These are phyloP conservation scores for Anoplopoma fimbria DNA, from an alignment of 2,113 vertebrate genomes.

Conservation along the genomic window DNA sequence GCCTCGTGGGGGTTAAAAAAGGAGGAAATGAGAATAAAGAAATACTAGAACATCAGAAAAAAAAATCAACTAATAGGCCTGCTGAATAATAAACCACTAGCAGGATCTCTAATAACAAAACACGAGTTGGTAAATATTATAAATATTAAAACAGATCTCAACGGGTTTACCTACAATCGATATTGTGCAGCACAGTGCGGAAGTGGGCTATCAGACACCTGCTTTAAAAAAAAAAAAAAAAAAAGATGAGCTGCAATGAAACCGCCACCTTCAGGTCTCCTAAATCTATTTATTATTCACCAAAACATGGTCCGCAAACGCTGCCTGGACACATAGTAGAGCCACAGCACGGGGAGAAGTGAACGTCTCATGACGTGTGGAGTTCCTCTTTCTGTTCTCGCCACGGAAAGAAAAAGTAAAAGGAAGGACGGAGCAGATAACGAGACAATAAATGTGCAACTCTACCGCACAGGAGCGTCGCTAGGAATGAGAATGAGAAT, in stretches of 20 bases:
- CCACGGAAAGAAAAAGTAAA: not conserved
- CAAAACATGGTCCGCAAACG: not conserved
- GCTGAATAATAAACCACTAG: not conserved
- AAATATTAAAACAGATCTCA: not conserved
- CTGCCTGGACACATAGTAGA: not conserved
- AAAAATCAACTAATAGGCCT: not conserved
- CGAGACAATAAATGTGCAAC: not conserved
- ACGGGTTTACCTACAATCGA: not conserved
- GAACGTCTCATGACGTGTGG: not conserved
- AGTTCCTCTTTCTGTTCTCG: conserved; percentile 37
- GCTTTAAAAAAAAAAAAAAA: too few relatives aligned
- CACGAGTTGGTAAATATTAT: not conserved
- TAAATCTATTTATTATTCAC: not conserved
- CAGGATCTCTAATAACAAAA: not conserved
- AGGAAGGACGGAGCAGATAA: not conserved
- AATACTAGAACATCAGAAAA: not conserved
- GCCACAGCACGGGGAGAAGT: not conserved
- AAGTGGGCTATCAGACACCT: conserved; percentile 76
- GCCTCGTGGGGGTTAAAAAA: not conserved
- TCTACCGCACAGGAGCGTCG: not conserved
- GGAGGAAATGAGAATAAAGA: not conserved
- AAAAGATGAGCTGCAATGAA: conserved; percentile 45
- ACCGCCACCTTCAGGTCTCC: not conserved
- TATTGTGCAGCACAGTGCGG: conserved; percentile 57
- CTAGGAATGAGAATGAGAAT: not conserved